Percentiles rank a stretch among this genome's conserved stretches.
phyloP scores from a whole-genome alignment of 2,797 vertebrate genomes.

The Peromyscus attwateri region DNA sequence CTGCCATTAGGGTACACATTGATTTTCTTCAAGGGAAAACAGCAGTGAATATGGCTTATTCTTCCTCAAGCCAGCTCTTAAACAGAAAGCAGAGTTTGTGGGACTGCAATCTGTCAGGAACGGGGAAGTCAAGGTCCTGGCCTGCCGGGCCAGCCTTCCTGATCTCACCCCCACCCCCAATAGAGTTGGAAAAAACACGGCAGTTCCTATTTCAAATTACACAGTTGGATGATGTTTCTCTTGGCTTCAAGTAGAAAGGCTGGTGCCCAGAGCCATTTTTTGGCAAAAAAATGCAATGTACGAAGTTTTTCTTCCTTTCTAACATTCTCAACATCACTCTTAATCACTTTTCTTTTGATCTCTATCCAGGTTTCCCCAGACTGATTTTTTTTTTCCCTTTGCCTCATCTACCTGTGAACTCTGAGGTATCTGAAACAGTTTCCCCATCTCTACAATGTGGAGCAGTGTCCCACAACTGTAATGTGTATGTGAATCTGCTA shows the following conservation, averaged over 20 bases:
- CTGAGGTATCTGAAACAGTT: neutral
- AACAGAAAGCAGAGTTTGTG: neutral
- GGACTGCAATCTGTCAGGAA: neutral
- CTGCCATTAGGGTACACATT: conserved; percentile 1
- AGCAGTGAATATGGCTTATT: neutral
- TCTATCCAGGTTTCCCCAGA: conserved; percentile 25
- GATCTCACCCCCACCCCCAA: neutral
- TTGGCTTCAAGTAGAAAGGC: conserved; percentile 74
- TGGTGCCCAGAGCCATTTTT: conserved; percentile 73
- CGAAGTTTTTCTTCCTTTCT: conserved; percentile 7
- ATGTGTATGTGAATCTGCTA: neutral
- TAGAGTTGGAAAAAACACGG: conserved; percentile 48
- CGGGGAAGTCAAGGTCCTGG: neutral
- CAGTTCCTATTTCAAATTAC: conserved; percentile 62
- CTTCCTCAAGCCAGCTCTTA: neutral
- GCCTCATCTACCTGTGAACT: conserved; percentile 9
- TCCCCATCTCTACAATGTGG: neutral
- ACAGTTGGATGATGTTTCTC: conserved; percentile 71
- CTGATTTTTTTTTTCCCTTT: conserved; percentile 51
- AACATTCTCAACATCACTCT: conserved; percentile 64
- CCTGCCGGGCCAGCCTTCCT: neutral
- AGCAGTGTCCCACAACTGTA: neutral
- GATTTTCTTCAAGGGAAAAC: conserved; percentile 51
- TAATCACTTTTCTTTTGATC: conserved; percentile 58
- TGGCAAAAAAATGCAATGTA: conserved; percentile 62